Conservation (phyloP, 2,888 invertebrate genomes). For the Agrochola lota region DNA sequence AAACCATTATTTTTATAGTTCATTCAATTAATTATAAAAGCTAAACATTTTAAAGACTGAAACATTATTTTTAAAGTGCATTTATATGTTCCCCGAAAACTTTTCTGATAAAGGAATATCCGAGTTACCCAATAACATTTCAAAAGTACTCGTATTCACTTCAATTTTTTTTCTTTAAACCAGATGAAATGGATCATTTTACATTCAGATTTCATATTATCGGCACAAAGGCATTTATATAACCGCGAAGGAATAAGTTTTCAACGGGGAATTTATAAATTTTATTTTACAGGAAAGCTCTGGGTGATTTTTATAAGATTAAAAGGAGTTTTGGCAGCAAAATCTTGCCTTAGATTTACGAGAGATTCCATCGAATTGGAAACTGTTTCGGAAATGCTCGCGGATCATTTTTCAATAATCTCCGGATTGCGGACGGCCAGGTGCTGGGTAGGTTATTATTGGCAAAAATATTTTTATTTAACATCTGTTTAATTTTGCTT, state of each 20-base stretch:
- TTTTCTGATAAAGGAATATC: constrained; percentile 7
- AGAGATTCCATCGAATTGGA: constrained; percentile 76
- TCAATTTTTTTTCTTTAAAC: constrained; percentile 15
- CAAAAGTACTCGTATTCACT: constrained; percentile 5
- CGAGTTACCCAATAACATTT: constrained; percentile 5
- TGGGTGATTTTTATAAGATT: constrained; percentile 69
- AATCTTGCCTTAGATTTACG: constrained; percentile 75
- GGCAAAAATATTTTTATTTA: not conserved
- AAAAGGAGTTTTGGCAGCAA: constrained; percentile 67
- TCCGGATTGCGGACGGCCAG: constrained; percentile 68
- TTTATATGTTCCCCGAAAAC: no score
- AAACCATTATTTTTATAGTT: no score
- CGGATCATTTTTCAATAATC: constrained; percentile 84
- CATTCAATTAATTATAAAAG: no score
- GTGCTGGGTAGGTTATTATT: constrained; percentile 15
- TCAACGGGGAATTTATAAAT: constrained; percentile 5
- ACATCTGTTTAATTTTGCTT: not conserved
- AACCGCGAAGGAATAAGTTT: constrained; percentile 19
- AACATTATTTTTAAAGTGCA: no score
- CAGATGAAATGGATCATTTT: constrained; percentile 10
- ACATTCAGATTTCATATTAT: constrained; percentile 24
- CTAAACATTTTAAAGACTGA: no score
- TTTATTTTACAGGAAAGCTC: constrained; percentile 40
- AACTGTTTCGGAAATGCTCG: constrained; percentile 73
- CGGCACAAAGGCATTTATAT: constrained; percentile 2